A percentile compares a stretch with the other conserved stretches of the same genome.
These are phyloP conservation scores for Mythimna lalbum DNA, from an alignment of 2,888 invertebrate genomes.

Conservation along the genomic window DNA sequence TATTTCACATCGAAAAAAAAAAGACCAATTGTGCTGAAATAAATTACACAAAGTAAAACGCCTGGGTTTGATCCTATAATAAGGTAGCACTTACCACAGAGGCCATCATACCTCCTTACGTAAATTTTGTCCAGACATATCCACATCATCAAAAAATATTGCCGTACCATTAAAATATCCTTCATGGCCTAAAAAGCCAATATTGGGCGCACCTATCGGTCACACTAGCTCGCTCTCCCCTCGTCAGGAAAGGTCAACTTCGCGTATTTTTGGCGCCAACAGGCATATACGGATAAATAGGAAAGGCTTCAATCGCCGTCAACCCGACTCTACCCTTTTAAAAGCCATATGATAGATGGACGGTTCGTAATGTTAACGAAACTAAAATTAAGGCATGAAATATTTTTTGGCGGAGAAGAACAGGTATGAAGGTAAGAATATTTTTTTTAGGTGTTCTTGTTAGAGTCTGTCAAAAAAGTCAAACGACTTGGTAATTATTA, in stretches of 20 bases:
- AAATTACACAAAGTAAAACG: no score
- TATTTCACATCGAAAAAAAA: no score
- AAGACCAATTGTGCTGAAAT: no score
- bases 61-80: no score
- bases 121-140: not conserved
- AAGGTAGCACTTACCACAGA: no score
- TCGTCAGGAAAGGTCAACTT: slow-evolving; percentile 80
- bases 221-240: slow-evolving; percentile 75
- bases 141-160: slow-evolving; percentile 21
- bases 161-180: slow-evolving; percentile 39
- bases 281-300: slow-evolving; percentile 84
- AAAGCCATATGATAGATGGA: slow-evolving; percentile 87
- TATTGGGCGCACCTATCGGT: slow-evolving; percentile 80
- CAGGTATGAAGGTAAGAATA: slow-evolving; percentile 43
- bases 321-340: slow-evolving; percentile 86
- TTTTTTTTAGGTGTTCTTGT: no score
- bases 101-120: not conserved
- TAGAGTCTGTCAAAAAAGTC: no score
- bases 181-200: slow-evolving; percentile 63
- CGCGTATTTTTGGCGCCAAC: slow-evolving; percentile 80
- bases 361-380: slow-evolving; percentile 73
- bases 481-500: no score
- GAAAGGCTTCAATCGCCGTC: slow-evolving; percentile 85
- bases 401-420: slow-evolving; percentile 50
- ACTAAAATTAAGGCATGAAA: slow-evolving; percentile 71